Conservation (phyloP, 23 tunicate species). For the Corella eumyota region DNA sequence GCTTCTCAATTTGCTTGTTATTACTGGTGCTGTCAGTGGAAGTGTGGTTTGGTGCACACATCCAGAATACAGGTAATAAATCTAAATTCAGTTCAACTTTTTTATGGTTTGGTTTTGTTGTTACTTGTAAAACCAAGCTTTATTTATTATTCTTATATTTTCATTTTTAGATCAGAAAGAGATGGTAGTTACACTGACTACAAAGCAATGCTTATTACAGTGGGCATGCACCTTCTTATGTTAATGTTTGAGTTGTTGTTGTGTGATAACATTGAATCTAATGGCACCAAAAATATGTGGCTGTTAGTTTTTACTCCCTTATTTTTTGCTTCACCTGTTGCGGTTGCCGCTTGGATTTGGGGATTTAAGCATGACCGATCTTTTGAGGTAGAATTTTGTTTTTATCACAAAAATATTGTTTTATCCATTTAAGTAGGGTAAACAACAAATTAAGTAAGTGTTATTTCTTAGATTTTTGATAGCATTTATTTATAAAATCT, state of each 20-base stretch:
- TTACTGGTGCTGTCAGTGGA: constrained; percentile 72
- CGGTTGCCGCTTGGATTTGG: constrained; percentile 93
- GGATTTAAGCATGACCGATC: constrained; percentile 87
- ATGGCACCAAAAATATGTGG: constrained; percentile 42
- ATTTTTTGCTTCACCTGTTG: constrained; percentile 73
- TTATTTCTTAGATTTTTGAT: not conserved
- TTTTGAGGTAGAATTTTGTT: constrained; percentile 45
- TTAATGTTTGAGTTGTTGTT: constrained; percentile 75
- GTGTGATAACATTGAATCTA: constrained; percentile 57
- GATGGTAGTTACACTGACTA: constrained; percentile 75
- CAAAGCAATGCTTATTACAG: constrained; percentile 91
- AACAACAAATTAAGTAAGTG: not conserved
- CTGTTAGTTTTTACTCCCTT: constrained; percentile 69
- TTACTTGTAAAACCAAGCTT: not conserved
- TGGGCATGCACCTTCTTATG: constrained; percentile 68
- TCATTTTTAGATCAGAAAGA: constrained; percentile 25
- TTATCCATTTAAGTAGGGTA: not conserved
- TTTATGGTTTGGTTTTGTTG: not conserved
- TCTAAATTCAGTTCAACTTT: not conserved
- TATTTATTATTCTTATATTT: not conserved
- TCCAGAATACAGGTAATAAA: constrained; percentile 65
- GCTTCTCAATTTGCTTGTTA: constrained; percentile 41
- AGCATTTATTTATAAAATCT: not conserved
- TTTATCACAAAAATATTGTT: not conserved
- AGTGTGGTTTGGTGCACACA: constrained; percentile 71